Evolutionary conservation across 2,113 vertebrate species (phyloP), one percentile per base, ranked within the genome.

Genomic region (Syrrhaptes paradoxus): DNA sequence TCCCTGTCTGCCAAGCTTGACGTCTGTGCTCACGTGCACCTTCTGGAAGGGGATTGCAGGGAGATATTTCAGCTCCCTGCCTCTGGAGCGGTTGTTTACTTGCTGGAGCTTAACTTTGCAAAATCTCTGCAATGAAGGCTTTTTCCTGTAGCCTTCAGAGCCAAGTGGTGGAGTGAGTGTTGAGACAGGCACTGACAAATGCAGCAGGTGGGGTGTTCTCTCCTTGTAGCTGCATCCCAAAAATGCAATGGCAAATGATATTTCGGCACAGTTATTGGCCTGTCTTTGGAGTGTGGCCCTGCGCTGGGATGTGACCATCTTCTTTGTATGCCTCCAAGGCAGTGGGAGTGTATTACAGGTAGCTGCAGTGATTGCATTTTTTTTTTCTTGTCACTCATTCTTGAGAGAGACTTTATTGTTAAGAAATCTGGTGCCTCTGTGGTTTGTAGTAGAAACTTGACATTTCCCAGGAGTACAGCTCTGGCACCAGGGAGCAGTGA

Each of bases 11-110:
- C 74, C 5, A 4, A 63, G 65, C 61, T 80, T 62, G 68, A 66
- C 0, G 3, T 49, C 52, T 78, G 31, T 73, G 57, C 41, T 91
- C 7, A 1, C 13, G 13, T 91, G 49, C 66, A 63, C 52, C 28
- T 88, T 59, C 85, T 89, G 74, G 80, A 77, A 75, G 29, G 55
- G 31, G 32, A 3, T 41, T 59, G 52, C 85, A 49, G 46, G 46
- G 36, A 73, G 61, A 14, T 51, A 48, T 34, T 86, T 41, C 43
- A 43, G 6, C 48, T 90, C 76, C 24, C 57, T 93, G 88, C 57
- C 86, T 90, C 85, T 68, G 80, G 55, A 93, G 86, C 38, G 77
- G 80, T 92, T 96, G 83, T 86, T 93, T 94, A 83, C 78, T 90
- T 58, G 51, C 62, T 76, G 79, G 74, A 90, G 66, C 0, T 1